Conservation (phyloP, 2,113 vertebrate genomes). For the Sapayoa aenigma region DNA sequence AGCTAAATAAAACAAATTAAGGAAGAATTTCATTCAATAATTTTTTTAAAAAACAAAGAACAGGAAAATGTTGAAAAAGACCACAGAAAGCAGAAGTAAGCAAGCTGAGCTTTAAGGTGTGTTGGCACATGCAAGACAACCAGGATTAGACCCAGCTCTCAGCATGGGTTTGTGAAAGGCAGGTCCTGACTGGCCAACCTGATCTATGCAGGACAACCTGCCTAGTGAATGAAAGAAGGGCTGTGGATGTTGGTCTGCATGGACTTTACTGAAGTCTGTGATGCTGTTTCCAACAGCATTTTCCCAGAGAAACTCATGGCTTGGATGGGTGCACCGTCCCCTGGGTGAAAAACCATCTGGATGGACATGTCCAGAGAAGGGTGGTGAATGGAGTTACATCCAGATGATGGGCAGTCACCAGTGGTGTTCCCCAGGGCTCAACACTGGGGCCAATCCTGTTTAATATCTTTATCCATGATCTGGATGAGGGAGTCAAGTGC, state of each 20-base stretch:
- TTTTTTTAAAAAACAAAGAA: not conserved
- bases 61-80: not conserved
- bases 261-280: not conserved
- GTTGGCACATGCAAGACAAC: not conserved
- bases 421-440: not conserved
- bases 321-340: not conserved
- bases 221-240: not conserved
- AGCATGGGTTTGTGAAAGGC: not conserved
- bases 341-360: not conserved
- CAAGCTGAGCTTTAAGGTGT: not conserved
- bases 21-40: slow-evolving; percentile 23
- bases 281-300: not conserved
- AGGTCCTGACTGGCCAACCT: not conserved
- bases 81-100: not conserved
- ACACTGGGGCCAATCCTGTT: not conserved
- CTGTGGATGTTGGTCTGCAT: not conserved
- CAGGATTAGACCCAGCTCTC: not conserved
- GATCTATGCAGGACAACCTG: not conserved
- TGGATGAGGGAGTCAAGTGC: not conserved
- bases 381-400: not conserved
- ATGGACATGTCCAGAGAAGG: not conserved
- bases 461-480: not conserved
- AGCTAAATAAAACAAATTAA: slow-evolving; percentile 80
- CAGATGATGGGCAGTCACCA: not conserved
- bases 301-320: not conserved